phyloP scores from a whole-genome alignment of 2,797 vertebrate genomes.

The Tokudaia muenninki region DNA sequence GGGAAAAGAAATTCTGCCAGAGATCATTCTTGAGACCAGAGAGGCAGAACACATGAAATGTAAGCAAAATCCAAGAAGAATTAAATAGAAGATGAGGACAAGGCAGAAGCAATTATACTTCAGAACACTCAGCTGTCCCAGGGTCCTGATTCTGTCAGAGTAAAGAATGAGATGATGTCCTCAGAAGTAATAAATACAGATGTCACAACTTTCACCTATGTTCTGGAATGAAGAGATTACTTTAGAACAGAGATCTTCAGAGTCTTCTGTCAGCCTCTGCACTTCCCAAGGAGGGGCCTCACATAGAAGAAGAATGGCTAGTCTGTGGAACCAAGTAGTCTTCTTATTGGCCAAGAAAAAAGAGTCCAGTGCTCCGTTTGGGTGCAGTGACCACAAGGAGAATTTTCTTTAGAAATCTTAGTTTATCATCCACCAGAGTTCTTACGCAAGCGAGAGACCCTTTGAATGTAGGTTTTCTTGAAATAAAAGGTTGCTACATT shows the following conservation, averaged over 20 bases:
- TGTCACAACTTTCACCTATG: fast-evolving
- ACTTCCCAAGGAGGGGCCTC: neutral
- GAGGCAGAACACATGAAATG: neutral
- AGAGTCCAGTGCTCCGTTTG: fast-evolving
- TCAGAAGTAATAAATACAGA: fast-evolving
- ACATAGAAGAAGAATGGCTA: neutral
- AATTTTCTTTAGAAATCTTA: neutral
- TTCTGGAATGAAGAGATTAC: neutral
- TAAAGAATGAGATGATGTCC: neutral
- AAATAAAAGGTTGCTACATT: neutral
- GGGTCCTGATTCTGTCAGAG: fast-evolving
- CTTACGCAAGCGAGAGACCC: neutral
- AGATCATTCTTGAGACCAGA: fast-evolving
- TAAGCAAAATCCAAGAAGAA: neutral
- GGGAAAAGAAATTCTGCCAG: neutral
- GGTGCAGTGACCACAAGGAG: fast-evolving
- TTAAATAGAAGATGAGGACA: fast-evolving
- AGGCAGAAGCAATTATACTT: fast-evolving
- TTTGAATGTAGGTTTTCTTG: neutral
- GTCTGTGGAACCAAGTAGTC: neutral
- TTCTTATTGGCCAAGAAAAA: neutral
- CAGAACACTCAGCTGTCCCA: fast-evolving
- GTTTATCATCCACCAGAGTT: neutral
- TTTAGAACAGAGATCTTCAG: fast-evolving
- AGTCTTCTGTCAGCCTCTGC: too few species aligned